These are phyloP conservation scores for Zelleria hepariella DNA, from an alignment of 2,888 invertebrate genomes.

Conservation along the genomic window DNA sequence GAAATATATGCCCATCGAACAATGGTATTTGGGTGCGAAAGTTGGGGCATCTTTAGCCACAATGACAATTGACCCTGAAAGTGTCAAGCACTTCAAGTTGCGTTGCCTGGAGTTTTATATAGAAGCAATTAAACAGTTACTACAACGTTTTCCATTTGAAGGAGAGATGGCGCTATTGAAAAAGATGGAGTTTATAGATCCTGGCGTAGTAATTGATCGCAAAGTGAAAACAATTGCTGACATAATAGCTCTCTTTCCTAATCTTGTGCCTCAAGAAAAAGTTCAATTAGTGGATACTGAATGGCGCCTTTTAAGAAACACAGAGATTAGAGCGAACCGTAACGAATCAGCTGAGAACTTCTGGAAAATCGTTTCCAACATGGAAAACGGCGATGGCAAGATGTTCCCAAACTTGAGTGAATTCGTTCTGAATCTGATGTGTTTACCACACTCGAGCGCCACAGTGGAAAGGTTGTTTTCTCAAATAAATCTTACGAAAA, in stretches of 20 bases:
- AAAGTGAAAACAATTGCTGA: constrained; percentile 1
- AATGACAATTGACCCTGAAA: constrained; percentile 1
- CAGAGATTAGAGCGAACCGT: neutral
- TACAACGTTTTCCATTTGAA: constrained; percentile 1
- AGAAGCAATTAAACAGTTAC: neutral
- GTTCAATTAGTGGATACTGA: neutral
- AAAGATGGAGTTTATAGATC: constrained; percentile 1
- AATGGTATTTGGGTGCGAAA: too few relatives aligned
- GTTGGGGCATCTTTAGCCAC: constrained; percentile 3
- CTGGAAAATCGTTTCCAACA: constrained; percentile 1
- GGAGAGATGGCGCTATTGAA: constrained; percentile 1
- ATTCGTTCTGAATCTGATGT: constrained; percentile 1
- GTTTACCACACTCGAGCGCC: neutral
- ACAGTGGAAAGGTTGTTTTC: constrained; percentile 1
- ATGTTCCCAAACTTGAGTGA: constrained; percentile 1
- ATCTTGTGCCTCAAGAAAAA: neutral
- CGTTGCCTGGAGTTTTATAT: neutral
- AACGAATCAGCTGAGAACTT: neutral
- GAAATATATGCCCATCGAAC: too few relatives aligned
- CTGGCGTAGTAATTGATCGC: constrained; percentile 1
- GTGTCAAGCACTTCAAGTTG: neutral
- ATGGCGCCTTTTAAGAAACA: neutral
- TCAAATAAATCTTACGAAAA: constrained; percentile 1
- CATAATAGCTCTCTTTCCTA: neutral
- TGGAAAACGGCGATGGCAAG: neutral